Percentiles rank a stretch among this genome's conserved stretches.
phyloP scores from a whole-genome alignment of 2,113 vertebrate genomes.

The Anguilla rostrata region DNA sequence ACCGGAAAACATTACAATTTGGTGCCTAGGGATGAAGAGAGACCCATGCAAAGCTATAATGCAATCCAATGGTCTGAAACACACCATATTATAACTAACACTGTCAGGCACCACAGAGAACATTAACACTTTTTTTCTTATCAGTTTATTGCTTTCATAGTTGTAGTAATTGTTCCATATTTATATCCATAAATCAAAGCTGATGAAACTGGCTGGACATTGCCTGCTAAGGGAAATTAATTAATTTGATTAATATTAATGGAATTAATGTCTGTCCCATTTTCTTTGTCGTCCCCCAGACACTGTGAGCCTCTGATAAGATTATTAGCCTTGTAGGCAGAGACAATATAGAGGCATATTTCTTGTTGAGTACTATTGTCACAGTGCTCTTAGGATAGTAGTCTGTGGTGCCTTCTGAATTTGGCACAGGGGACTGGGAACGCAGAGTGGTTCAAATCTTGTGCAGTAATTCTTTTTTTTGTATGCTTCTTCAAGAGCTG shows the following conservation, averaged over 20 bases:
- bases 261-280: conserved; percentile 17
- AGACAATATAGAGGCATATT: conserved; percentile 31
- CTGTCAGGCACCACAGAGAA: background rate
- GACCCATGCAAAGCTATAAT: background rate
- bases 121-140: background rate
- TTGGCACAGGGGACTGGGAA: conserved; percentile 19
- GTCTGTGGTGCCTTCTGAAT: conserved; percentile 18
- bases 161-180: background rate
- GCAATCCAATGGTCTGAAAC: background rate
- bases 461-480: conserved; percentile 12
- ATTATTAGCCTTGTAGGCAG: conserved; percentile 37
- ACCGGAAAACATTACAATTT: background rate
- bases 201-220: background rate
- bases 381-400: conserved; percentile 28
- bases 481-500: conserved; percentile 29
- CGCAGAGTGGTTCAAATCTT: conserved; percentile 13
- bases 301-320: conserved; percentile 31
- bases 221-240: background rate
- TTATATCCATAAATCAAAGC: conserved; percentile 2
- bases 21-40: background rate
- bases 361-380: conserved; percentile 37
- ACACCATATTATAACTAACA: background rate
- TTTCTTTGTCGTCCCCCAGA: conserved; percentile 25
- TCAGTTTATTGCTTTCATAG: conserved; percentile 10
- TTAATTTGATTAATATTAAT: conserved; percentile 20